Conservation (phyloP, 2,797 vertebrate species). For the Propithecus deckenii region DNA sequence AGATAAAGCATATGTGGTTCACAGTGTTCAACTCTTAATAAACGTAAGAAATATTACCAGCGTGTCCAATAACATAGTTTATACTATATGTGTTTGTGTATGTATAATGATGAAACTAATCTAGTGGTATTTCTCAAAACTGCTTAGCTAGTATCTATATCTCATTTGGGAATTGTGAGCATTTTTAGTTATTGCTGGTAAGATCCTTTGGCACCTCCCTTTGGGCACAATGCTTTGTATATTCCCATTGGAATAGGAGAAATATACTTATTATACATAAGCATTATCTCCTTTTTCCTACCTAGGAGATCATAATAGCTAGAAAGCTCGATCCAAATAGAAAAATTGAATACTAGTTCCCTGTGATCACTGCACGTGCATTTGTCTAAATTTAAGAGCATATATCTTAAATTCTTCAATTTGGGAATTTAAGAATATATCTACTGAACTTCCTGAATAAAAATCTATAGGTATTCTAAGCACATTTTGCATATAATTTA, state of each 20-base stretch:
- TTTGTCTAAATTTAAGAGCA: not conserved
- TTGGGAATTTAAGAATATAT: not conserved
- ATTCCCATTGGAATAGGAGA: not conserved
- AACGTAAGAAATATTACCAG: not conserved
- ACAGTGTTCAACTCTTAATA: not conserved
- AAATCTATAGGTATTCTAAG: slow-evolving; percentile 19
- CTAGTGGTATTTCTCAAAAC: not conserved
- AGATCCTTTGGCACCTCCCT: not conserved
- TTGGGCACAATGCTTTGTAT: not conserved
- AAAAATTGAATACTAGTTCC: slow-evolving; percentile 14
- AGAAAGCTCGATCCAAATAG: slow-evolving; percentile 12
- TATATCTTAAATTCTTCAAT: slow-evolving; percentile 24
- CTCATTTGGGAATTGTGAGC: not conserved
- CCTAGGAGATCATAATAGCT: not conserved
- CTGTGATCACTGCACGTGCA: not conserved
- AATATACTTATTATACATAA: not conserved
- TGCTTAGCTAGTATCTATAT: not conserved
- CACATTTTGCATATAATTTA: slow-evolving; percentile 2
- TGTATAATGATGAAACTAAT: not conserved
- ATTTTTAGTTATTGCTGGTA: slow-evolving; percentile 25
- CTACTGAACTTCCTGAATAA: slow-evolving; percentile 6
- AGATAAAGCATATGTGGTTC: not conserved
- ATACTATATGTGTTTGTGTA: not conserved
- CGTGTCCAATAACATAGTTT: not conserved
- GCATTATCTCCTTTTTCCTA: not conserved